phyloP scores from a whole-genome alignment of 1,140 invertebrate genomes.

The Drosophila nigrodunni region DNA sequence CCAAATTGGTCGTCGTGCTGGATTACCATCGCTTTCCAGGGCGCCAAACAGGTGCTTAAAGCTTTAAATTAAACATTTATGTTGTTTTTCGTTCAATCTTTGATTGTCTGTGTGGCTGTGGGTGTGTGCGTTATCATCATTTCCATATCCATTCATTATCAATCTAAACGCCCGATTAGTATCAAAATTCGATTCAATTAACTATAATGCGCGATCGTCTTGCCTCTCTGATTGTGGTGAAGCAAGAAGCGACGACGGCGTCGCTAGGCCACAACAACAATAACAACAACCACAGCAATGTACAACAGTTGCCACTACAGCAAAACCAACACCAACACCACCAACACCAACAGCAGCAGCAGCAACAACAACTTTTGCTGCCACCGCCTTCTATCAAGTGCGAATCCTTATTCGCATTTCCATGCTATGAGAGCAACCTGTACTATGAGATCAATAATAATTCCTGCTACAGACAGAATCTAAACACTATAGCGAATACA shows the following conservation, averaged over 20 bases:
- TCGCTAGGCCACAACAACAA: conserved; percentile 31
- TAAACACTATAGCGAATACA: conserved; percentile 41
- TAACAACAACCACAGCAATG: conserved; percentile 28
- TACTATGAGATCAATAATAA: conserved; percentile 77
- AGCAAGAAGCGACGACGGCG: conserved; percentile 70
- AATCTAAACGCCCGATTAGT: conserved; percentile 2
- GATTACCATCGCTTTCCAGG: conserved; percentile 53
- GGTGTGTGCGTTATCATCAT: conserved; percentile 18
- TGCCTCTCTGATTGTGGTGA: conserved; percentile 84
- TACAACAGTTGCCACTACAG: conserved; percentile 16
- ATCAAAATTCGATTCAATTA: conserved; percentile 18
- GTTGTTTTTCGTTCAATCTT: conserved; percentile 34
- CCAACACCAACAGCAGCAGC: conserved; percentile 42
- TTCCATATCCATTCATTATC: conserved; percentile 4
- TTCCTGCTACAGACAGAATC: conserved; percentile 69
- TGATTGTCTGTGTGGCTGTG: conserved; percentile 16
- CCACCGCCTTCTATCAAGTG: conserved; percentile 58
- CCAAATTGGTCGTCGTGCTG: conserved; percentile 60
- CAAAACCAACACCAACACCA: conserved; percentile 24
- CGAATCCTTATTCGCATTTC: conserved; percentile 52
- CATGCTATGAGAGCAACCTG: conserved; percentile 40
- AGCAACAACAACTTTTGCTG: conserved; percentile 42
- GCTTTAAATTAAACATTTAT: neutral
- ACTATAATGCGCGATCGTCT: conserved; percentile 84
- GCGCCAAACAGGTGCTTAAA: conserved; percentile 74